A percentile compares a stretch with the other conserved stretches of the same genome.
Conservation (phyloP, 2,888 invertebrate genomes). For the Cryptocephalus moraei region DNA sequence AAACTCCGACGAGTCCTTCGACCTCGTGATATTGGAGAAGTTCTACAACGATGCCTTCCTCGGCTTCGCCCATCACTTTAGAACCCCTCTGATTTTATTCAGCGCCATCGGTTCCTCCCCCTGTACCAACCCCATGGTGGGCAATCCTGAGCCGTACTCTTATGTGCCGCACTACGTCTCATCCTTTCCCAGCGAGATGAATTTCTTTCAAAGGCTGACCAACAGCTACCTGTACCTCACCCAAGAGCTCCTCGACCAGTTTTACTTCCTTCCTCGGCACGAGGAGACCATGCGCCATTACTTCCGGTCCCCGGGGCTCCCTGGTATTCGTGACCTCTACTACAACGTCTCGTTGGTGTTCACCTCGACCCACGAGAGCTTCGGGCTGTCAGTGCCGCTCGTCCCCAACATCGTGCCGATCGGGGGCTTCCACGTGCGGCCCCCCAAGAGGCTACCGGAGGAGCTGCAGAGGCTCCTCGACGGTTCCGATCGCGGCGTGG, state of each 20-base stretch:
- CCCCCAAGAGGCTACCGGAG: constrained; percentile 23
- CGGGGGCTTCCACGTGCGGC: constrained; percentile 42
- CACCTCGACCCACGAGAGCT: constrained; percentile 40
- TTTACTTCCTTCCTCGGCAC: constrained; percentile 18
- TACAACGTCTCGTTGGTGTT: constrained; percentile 25
- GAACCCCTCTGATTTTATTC: constrained; percentile 32
- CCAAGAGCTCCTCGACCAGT: constrained; percentile 12
- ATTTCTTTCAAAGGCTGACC: constrained; percentile 42
- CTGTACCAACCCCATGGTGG: constrained; percentile 31
- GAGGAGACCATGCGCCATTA: constrained; percentile 20
- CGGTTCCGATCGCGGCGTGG: constrained; percentile 43
- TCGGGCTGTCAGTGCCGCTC: constrained; percentile 40
- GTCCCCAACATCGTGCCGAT: constrained; percentile 48
- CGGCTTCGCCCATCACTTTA: constrained; percentile 32
- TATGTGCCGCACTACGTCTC: constrained; percentile 40
- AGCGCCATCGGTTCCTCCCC: constrained; percentile 39
- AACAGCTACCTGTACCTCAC: constrained; percentile 34
- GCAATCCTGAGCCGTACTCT: constrained; percentile 40
- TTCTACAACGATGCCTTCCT: constrained; percentile 41
- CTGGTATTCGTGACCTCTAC: constrained; percentile 12
- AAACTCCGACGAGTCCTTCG: constrained; percentile 31
- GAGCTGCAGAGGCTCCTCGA: constrained; percentile 45
- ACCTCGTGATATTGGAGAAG: constrained; percentile 38
- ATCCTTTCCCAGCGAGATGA: constrained; percentile 36
- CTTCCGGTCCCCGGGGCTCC: constrained; percentile 20